Conservation (phyloP, 2,113 vertebrate genomes). For the Nettapus auritus region DNA sequence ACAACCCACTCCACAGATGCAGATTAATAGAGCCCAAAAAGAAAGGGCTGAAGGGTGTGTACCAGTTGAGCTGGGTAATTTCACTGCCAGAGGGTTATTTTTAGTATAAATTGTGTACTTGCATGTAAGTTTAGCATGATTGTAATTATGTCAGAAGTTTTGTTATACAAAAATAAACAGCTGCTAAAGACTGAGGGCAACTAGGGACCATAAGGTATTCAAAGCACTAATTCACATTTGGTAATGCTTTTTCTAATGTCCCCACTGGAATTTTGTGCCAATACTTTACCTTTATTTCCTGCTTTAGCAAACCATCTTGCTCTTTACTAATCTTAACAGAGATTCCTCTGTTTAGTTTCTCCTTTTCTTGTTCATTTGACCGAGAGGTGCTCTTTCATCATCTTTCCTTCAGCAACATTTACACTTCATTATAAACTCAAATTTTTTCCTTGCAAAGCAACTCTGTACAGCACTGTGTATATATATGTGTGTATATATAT, state of each 20-base stretch:
- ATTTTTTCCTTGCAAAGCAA: background rate
- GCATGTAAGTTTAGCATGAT: slow-evolving; percentile 25
- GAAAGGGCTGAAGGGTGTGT: background rate
- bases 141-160: slow-evolving; percentile 45
- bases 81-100: background rate
- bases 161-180: slow-evolving; percentile 39
- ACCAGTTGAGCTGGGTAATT: background rate
- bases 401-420: background rate
- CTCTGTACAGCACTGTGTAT: accelerated
- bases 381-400: background rate
- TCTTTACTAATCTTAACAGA: background rate
- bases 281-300: background rate
- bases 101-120: slow-evolving; percentile 10
- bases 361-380: background rate
- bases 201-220: background rate
- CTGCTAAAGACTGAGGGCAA: background rate
- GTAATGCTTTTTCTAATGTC: background rate
- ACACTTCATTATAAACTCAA: background rate
- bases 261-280: background rate
- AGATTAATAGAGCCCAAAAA: background rate
- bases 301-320: background rate
- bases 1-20: background rate
- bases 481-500: too few relatives aligned
- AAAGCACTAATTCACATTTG: background rate
- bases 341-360: background rate